phyloP scores from a whole-genome alignment of 2,888 invertebrate genomes.

The Cephus rjabovi region DNA sequence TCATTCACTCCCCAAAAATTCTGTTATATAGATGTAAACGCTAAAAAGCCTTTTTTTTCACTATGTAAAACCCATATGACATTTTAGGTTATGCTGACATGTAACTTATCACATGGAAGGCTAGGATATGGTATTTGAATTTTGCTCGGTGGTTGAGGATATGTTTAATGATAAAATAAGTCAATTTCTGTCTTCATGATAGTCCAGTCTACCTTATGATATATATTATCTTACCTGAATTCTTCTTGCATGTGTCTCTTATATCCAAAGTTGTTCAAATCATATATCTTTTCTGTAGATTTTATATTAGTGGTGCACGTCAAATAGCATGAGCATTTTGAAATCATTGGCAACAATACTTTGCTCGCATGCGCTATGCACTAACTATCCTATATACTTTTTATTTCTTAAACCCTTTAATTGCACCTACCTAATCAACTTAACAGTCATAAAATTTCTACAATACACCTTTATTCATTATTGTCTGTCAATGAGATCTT shows the following conservation, averaged over 20 bases:
- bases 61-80: neutral
- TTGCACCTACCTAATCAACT: neutral
- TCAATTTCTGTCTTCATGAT: neutral
- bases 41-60: neutral
- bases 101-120: neutral
- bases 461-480: neutral
- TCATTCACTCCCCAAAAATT: neutral
- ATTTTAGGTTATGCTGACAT: neutral
- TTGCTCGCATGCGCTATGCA: slow-evolving; percentile 62
- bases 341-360: slow-evolving; percentile 46
- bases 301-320: slow-evolving; percentile 60
- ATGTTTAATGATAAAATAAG: neutral
- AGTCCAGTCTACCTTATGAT: neutral
- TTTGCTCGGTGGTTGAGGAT: slow-evolving; percentile 37
- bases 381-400: slow-evolving; percentile 47
- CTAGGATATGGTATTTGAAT: slow-evolving; percentile 18
- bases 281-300: slow-evolving; percentile 27
- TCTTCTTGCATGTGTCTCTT: slow-evolving; percentile 12
- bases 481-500: neutral
- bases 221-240: neutral
- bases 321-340: slow-evolving; percentile 57
- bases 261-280: neutral
- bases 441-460: neutral
- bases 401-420: slow-evolving; percentile 26
- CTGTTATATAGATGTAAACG: neutral